Percentiles rank a stretch among this genome's conserved stretches.
Evolutionary conservation across 1,140 invertebrate species (phyloP).

Genomic region (Lasaia peninsularis): DNA sequence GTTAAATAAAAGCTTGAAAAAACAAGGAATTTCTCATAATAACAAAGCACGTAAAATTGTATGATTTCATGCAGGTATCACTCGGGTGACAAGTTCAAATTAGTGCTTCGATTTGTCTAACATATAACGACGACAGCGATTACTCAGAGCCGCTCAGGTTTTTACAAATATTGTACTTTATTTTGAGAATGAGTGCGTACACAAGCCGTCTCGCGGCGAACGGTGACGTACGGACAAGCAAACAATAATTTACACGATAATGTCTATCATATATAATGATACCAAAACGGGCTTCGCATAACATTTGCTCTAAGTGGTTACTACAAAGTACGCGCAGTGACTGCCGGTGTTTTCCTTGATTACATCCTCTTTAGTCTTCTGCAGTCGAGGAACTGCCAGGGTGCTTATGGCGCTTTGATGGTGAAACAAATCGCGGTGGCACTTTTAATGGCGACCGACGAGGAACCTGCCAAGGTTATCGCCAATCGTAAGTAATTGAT

Average conservation of each 20-base stretch:
- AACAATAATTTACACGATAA: constrained; percentile 21
- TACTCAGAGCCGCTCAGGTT: not conserved
- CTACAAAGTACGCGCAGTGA: not conserved
- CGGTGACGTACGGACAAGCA: constrained; percentile 4
- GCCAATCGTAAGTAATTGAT: not conserved
- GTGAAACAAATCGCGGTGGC: not conserved
- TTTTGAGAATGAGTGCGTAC: constrained; percentile 12
- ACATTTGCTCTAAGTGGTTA: constrained; percentile 8
- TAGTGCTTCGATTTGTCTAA: not conserved
- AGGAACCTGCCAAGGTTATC: not conserved
- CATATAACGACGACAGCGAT: not conserved
- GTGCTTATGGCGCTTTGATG: not conserved
- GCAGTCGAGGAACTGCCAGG: not conserved
- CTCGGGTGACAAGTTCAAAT: not conserved
- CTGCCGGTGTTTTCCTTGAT: not conserved
- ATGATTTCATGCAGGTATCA: not conserved
- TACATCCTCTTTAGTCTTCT: not conserved
- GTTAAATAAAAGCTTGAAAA: no score
- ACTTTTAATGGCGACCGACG: not conserved
- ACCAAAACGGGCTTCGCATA: not conserved
- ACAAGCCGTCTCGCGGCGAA: not conserved
- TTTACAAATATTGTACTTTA: constrained; percentile 19
- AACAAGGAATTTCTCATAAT: no score
- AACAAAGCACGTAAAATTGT: no score
- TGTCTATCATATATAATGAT: constrained; percentile 17